Evolutionary conservation across 2,797 vertebrate species (phyloP).

Genomic region (Tachyglossus aculeatus): DNA sequence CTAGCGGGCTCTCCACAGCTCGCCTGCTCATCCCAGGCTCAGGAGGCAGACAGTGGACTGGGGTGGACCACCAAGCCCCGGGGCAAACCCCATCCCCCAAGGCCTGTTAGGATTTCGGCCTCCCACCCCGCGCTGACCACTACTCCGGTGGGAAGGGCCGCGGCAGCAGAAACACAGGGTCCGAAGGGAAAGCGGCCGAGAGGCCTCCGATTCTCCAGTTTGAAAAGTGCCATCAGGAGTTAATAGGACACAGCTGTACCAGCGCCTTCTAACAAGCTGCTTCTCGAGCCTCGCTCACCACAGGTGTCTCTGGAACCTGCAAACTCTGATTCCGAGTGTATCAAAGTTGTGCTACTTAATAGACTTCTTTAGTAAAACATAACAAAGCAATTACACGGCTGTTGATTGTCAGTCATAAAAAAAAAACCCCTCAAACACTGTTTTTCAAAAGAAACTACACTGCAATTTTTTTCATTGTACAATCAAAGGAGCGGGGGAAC

Average conservation of each 20-base stretch:
- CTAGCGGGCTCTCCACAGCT: no score
- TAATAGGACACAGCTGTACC: slow-evolving; percentile 83
- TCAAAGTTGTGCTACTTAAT: slow-evolving; percentile 85
- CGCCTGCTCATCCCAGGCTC: no score
- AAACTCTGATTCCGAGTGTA: slow-evolving; percentile 85
- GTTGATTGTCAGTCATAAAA: slow-evolving; percentile 79
- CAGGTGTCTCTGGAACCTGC: slow-evolving; percentile 82
- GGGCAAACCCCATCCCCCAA: no score
- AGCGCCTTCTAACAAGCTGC: slow-evolving; percentile 77
- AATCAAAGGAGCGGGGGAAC: slow-evolving; percentile 82
- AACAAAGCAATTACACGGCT: slow-evolving; percentile 84
- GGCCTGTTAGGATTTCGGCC: no score
- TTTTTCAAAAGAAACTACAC: slow-evolving; percentile 84
- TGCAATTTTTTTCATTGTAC: slow-evolving; percentile 85
- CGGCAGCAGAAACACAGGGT: no score
- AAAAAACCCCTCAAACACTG: slow-evolving; percentile 72
- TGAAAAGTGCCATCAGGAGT: slow-evolving; percentile 79
- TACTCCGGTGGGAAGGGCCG: no score
- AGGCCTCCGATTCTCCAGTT: slow-evolving; percentile 78
- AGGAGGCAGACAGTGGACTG: no score
- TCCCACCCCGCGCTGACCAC: no score
- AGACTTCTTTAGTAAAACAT: slow-evolving; percentile 84
- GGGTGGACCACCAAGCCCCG: no score
- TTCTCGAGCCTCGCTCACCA: slow-evolving; percentile 82
- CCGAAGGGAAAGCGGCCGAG: no score